Conservation (phyloP, 2,113 vertebrate genomes). For the Paraplagusia blochii region DNA sequence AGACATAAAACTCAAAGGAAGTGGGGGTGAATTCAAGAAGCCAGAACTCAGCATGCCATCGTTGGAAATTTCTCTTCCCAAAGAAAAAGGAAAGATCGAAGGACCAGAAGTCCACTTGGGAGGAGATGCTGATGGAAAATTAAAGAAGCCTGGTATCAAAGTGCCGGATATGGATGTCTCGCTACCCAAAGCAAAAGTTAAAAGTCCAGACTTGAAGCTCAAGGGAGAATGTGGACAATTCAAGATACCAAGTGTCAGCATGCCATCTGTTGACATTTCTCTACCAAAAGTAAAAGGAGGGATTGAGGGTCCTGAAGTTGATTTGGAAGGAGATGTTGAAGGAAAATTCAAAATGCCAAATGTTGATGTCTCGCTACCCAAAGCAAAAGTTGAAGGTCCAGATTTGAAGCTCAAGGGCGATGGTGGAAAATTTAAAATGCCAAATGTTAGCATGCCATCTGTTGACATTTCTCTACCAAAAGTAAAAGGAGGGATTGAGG, state of each 20-base stretch:
- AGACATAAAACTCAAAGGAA: neutral
- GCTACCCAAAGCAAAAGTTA: neutral
- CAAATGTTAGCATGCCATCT: neutral
- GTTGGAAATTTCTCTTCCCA: neutral
- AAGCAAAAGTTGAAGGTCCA: constrained; percentile 17
- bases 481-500: too few relatives aligned
- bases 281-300: constrained; percentile 8
- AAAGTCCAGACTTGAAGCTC: neutral
- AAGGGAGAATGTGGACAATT: neutral
- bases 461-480: neutral
- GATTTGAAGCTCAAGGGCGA: neutral
- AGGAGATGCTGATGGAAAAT: neutral
- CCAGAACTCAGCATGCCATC: neutral
- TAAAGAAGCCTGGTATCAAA: neutral
- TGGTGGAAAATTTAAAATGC: constrained; percentile 21
- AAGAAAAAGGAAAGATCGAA: neutral
- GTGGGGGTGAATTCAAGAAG: neutral
- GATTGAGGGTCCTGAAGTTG: constrained; percentile 2
- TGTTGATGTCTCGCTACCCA: constrained; percentile 45
- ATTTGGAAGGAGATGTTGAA: neutral
- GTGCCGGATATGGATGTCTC: neutral
- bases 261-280: neutral
- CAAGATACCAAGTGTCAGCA: neutral
- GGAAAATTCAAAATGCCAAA: constrained; percentile 10
- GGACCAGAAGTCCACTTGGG: neutral